phyloP scores from a whole-genome alignment of 2,797 vertebrate genomes.

The Amblyopsis hoosieri region DNA sequence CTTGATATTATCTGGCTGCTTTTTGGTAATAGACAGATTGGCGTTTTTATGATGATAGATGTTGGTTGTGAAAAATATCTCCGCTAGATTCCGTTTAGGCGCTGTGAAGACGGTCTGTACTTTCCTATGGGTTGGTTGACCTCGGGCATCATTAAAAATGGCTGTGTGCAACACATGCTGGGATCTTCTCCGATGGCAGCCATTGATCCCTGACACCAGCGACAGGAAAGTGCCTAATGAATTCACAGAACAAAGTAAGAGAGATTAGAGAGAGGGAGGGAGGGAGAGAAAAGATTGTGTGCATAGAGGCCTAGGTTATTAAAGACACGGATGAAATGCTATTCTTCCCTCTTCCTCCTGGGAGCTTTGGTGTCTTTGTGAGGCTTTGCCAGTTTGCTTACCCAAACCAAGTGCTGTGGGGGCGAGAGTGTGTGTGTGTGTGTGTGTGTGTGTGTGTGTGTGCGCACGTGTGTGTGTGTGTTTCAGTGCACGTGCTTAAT shows the following conservation, averaged over 20 bases:
- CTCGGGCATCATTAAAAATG: slow-evolving; percentile 61
- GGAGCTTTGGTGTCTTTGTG: slow-evolving; percentile 70
- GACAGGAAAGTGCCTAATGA: slow-evolving; percentile 57
- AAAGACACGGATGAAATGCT: slow-evolving; percentile 68
- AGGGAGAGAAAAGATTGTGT: slow-evolving; percentile 17
- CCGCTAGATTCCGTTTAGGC: slow-evolving; percentile 18
- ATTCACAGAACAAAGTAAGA: slow-evolving; percentile 65
- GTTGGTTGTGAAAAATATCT: slow-evolving; percentile 26
- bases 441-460: slow-evolving; percentile 14
- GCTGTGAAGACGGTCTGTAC: slow-evolving; percentile 26
- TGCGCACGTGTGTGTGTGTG: slow-evolving; percentile 35
- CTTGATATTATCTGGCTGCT: slow-evolving; percentile 10
- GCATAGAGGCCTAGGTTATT: slow-evolving; percentile 62
- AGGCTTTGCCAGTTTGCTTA: slow-evolving; percentile 69
- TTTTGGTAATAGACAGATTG: slow-evolving; percentile 31
- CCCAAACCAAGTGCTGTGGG: slow-evolving; percentile 48
- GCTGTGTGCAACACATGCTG: slow-evolving; percentile 55
- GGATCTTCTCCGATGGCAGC: slow-evolving; percentile 55
- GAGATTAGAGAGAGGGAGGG: slow-evolving; percentile 6
- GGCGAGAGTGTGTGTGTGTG: slow-evolving; percentile 22
- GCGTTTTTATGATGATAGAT: slow-evolving; percentile 25
- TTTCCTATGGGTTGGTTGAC: slow-evolving; percentile 53
- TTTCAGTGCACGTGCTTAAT: slow-evolving; percentile 74
- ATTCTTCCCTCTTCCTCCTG: slow-evolving; percentile 68
- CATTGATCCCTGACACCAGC: slow-evolving; percentile 66